Base-by-base conservation (phyloP, 2,113 vertebrate genomes). In the Empidonax traillii region DNA sequence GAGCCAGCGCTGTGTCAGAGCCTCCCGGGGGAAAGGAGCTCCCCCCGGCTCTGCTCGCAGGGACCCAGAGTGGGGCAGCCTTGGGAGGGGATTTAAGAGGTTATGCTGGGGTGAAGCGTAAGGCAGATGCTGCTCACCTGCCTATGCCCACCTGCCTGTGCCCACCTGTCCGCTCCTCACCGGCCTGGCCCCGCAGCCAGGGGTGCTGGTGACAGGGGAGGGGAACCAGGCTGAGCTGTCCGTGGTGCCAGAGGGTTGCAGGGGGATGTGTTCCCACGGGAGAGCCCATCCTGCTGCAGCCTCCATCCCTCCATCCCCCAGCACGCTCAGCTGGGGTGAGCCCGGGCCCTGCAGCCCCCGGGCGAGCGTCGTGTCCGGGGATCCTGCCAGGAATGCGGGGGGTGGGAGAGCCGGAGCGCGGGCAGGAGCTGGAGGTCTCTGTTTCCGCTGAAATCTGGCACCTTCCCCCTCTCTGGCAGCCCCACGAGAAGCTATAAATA, bases 391-490 rank as follows among this genome's bases (percentile, higher is more conserved):
- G 41, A 87, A 31, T 37, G 63, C 10, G 1, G 25, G 15, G 49
- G 73, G n/a, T 65, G 80, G 62, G 41, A 82, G 74, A 52, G 62
- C 67, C 3, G 6, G 68, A 80, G 91, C 1, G 6, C 76, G 56
- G 59, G 74, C 78, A 94, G 90, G 30, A 90, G 82, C 73, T 44
- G 78, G 79, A 85, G 87, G 92, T 92, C 94, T 85, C 59, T 3
- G 0, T 73, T 96, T 94, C 90, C 44, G 14, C 55, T 74, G 44
- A 53, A 88, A 87, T 77, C 87, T 73, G 92, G 78, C 94, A 56
- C 69, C 83, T 77, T 90, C 78, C 87, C 75, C 79, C 90, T 85
- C 83, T 25, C 68, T 81, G 83, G 74, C 92, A 94, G 78, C 63
- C 74, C 90, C 65, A 12, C 58, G 31, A 59, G 53, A 8, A 43